Base-by-base conservation (phyloP, 2,888 invertebrate genomes). In the Aspidapion aeneum region DNA sequence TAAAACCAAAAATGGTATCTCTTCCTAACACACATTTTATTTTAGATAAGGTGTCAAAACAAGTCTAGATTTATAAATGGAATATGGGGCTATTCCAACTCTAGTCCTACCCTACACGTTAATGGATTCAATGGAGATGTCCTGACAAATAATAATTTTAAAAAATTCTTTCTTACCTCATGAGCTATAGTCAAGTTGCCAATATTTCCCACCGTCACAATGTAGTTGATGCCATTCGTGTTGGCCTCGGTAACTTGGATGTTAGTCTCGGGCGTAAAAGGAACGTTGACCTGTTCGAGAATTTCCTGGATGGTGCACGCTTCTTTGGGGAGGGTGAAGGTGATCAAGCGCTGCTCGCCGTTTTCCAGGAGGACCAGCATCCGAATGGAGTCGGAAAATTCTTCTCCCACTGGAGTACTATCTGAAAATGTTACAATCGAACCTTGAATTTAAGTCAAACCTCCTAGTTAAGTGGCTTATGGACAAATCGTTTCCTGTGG, bases 281-380 rank as follows among this genome's bases (percentile, higher is more conserved):
- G 85, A 71, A 92, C 90, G 66, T 86, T 86, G 55, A 88, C 88
- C 84, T 92, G 91, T 76, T 91, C 91, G 64, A 92, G 80, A 68
- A 92, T 86, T 81, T 92, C 91, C 77, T 90, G 89, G 60, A 92
- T 88, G 0, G 91, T 91, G 78, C 92, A 92, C 67, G 90, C 89
- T 77, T 92, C 91, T 73, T 90, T 88, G 5, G 92, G 92, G 71
- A 91, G 82, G 61, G 91, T 91, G 76, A 92, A 92, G 9, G 91
- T 91, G 61, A 92, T 92, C 65, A 92, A 82, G 74, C 92, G 85
- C 78, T 92, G 92, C 79, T 92, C 91, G 16, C 91, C 91, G 67
- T 87, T 90, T 71, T 87, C 86, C 61, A 91, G 80, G 68, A 91
- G 86, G 51, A 92, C 90, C 73, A 92, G 82, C 92, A 92, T 92